A percentile compares a stretch with the other conserved stretches of the same genome.
phyloP scores from a whole-genome alignment of 2,797 vertebrate genomes.

The Melanotaenia boesemani region DNA sequence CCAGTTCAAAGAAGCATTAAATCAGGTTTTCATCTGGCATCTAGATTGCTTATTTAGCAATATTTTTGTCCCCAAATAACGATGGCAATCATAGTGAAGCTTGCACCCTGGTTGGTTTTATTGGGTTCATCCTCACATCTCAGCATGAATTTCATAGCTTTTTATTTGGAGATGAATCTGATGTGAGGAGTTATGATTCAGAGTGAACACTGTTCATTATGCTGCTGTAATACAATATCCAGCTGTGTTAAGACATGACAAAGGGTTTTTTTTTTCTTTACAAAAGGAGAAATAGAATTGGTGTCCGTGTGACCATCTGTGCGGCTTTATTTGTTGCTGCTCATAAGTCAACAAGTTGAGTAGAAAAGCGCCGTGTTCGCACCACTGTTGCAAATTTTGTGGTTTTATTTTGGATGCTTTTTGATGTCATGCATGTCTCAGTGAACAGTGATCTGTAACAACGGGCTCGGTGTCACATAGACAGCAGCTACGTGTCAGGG shows the following conservation, averaged over 20 bases:
- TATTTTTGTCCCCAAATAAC: constrained; percentile 49
- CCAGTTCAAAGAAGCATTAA: constrained; percentile 54
- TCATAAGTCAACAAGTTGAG: constrained; percentile 22
- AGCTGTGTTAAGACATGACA: constrained; percentile 23
- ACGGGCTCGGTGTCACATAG: constrained; percentile 38
- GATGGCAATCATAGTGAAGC: constrained; percentile 27
- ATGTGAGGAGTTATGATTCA: constrained; percentile 43
- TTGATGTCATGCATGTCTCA: constrained; percentile 11
- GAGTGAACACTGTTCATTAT: constrained; percentile 41
- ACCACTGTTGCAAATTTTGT: constrained; percentile 4
- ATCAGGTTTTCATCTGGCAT: constrained; percentile 62
- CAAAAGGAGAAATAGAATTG: constrained; percentile 25
- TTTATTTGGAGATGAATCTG: constrained; percentile 49
- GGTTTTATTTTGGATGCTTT: constrained; percentile 15
- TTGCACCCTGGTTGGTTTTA: constrained; percentile 36
- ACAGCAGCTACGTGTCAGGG: constrained; percentile 49
- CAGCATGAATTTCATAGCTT: constrained; percentile 18
- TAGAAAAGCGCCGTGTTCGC: constrained; percentile 17
- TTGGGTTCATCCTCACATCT: constrained; percentile 50
- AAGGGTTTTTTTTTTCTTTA: constrained; percentile 23
- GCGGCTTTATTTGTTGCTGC: constrained; percentile 27
- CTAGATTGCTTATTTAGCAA: constrained; percentile 56
- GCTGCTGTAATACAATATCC: constrained; percentile 53
- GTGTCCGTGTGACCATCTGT: constrained; percentile 34
- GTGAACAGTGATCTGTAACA: constrained; percentile 42